Percentiles rank a stretch among this genome's conserved stretches.
These are phyloP conservation scores for Phocoena phocoena DNA, from an alignment of 2,113 vertebrate species.

Conservation along the genomic window DNA sequence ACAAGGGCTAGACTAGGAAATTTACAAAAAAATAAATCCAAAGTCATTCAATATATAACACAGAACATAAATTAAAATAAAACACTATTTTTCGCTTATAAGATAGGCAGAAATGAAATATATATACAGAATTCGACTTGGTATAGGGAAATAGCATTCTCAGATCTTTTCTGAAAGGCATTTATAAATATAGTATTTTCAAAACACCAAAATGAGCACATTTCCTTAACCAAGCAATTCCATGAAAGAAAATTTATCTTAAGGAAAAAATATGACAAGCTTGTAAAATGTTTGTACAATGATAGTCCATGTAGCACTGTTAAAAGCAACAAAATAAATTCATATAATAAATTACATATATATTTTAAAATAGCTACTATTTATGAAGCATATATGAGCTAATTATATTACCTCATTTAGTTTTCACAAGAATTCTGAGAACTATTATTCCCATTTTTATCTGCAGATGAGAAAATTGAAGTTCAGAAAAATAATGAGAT, in stretches of 20 bases:
- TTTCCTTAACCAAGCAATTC: neutral
- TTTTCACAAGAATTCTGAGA: constrained; percentile 12
- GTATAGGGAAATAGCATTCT: neutral
- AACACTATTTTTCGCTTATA: neutral
- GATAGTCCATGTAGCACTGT: neutral
- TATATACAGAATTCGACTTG: neutral
- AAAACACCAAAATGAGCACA: neutral
- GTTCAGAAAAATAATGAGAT: constrained; percentile 6
- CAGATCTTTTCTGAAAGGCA: neutral
- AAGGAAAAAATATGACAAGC: neutral
- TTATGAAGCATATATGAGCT: neutral
- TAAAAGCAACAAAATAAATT: constrained; percentile 14
- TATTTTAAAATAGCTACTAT: neutral
- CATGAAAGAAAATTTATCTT: neutral
- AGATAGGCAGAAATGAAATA: neutral
- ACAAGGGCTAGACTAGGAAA: neutral
- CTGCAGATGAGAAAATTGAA: neutral
- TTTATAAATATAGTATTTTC: neutral
- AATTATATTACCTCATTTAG: neutral
- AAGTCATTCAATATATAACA: neutral
- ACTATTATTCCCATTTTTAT: constrained; percentile 4
- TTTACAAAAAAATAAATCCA: neutral
- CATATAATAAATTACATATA: neutral
- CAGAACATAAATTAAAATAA: neutral
- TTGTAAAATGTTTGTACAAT: neutral